Evolutionary conservation across 2,888 invertebrate genomes (phyloP).

Genomic region (Andrena bicolor): DNA sequence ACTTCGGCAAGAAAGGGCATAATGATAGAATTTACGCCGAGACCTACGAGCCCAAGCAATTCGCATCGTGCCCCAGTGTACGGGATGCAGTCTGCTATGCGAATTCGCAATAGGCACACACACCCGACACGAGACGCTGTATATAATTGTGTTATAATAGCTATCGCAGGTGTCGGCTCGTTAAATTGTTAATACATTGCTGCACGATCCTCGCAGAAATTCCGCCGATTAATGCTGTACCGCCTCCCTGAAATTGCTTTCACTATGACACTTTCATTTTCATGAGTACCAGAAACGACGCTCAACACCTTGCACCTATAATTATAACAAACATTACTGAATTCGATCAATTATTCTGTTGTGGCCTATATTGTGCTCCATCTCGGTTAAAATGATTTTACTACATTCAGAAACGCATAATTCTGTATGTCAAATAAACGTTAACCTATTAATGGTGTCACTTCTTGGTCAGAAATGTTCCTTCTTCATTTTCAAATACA

Average conservation of each 20-base stretch:
- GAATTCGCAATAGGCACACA: conserved; percentile 37
- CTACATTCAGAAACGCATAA: too few relatives aligned
- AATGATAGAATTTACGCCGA: conserved; percentile 43
- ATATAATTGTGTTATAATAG: conserved; percentile 80
- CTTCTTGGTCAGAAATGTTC: too few relatives aligned
- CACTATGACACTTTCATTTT: conserved; percentile 34
- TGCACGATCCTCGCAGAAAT: conserved; percentile 66
- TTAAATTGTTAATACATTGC: conserved; percentile 80
- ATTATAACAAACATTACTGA: neutral
- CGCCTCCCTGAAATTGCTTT: conserved; percentile 23
- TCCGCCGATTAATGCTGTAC: conserved; percentile 63
- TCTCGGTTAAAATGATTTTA: too few relatives aligned
- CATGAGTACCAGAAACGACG: conserved; percentile 17
- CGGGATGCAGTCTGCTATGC: conserved; percentile 31
- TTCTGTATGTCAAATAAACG: too few relatives aligned
- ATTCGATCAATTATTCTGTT: conserved; percentile 19
- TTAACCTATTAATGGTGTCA: too few relatives aligned
- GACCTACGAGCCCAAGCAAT: conserved; percentile 32
- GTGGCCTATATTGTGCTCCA: neutral
- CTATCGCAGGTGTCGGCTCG: conserved; percentile 79
- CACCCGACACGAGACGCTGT: conserved; percentile 44
- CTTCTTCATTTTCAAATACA: too few relatives aligned
- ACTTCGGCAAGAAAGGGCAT: conserved; percentile 43
- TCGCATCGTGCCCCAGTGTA: conserved; percentile 35
- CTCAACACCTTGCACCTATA: conserved; percentile 3